phyloP scores from a whole-genome alignment of 2,888 invertebrate species.

The Metallyticus violacea region DNA sequence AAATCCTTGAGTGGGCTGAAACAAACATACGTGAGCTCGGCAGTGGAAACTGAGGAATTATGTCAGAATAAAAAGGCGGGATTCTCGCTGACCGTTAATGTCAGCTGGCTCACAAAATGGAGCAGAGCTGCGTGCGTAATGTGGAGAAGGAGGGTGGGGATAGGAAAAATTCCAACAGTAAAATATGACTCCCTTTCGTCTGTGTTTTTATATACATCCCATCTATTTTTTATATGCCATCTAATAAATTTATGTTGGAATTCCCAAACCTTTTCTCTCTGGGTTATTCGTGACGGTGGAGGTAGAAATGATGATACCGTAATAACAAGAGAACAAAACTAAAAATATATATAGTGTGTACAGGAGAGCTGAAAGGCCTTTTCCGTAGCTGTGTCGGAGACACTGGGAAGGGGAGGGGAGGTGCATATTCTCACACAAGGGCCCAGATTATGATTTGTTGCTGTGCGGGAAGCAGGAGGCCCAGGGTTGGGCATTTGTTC shows the following conservation, averaged over 20 bases:
- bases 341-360: not conserved
- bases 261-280: not conserved
- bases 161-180: not conserved
- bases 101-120: not conserved
- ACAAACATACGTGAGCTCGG: not conserved
- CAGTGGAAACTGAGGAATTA: not conserved
- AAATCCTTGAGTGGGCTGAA: not conserved
- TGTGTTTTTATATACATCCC: not conserved
- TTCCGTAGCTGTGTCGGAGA: not conserved
- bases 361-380: not conserved
- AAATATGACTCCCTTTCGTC: not conserved
- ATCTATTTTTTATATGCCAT: not conserved
- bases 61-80: not conserved
- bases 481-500: not conserved
- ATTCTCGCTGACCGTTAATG: not conserved
- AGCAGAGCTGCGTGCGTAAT: not conserved
- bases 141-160: not conserved
- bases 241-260: conserved; percentile 1
- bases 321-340: not conserved
- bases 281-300: not conserved
- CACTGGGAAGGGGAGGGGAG: too few relatives aligned
- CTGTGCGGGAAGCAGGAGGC: not conserved
- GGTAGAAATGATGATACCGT: not conserved
- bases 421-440: too few relatives aligned
- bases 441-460: conserved; percentile 4